Conservation (phyloP, 2,113 vertebrate genomes). For the Cyprinodon tularosa region DNA sequence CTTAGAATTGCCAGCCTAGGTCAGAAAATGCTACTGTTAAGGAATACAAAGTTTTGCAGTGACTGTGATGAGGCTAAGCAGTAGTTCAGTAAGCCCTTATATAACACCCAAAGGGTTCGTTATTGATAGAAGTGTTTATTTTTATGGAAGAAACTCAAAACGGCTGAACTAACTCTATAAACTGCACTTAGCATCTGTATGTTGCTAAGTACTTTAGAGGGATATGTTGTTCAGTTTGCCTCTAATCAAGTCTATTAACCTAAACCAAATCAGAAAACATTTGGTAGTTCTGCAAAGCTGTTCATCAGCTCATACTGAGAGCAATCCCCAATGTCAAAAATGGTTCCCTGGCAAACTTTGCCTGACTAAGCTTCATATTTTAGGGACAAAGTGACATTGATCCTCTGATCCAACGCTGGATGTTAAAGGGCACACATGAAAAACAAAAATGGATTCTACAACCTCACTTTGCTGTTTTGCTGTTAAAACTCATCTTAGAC, state of each 20-base stretch:
- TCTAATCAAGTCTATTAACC: background rate
- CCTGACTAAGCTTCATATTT: constrained; percentile 8
- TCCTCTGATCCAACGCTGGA: constrained; percentile 1
- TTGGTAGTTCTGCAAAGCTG: background rate
- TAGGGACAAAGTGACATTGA: background rate
- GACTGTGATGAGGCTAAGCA: background rate
- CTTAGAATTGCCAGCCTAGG: background rate
- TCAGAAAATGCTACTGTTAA: background rate
- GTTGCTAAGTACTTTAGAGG: constrained; percentile 1
- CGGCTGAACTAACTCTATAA: background rate
- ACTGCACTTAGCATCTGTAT: background rate
- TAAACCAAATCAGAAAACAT: background rate
- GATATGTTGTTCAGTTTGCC: background rate
- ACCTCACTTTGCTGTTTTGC: background rate
- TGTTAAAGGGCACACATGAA: background rate
- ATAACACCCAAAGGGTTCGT: background rate
- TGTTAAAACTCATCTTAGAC: background rate
- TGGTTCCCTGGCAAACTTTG: constrained; percentile 1
- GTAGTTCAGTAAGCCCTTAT: background rate
- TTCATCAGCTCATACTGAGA: constrained; percentile 8
- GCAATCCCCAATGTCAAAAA: background rate
- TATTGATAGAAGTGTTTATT: background rate
- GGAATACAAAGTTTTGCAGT: constrained; percentile 6
- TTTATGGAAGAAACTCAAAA: background rate
- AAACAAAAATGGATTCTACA: background rate